These are phyloP conservation scores for Elanoides forficatus DNA, from an alignment of 2,113 vertebrate species.

Conservation along the genomic window DNA sequence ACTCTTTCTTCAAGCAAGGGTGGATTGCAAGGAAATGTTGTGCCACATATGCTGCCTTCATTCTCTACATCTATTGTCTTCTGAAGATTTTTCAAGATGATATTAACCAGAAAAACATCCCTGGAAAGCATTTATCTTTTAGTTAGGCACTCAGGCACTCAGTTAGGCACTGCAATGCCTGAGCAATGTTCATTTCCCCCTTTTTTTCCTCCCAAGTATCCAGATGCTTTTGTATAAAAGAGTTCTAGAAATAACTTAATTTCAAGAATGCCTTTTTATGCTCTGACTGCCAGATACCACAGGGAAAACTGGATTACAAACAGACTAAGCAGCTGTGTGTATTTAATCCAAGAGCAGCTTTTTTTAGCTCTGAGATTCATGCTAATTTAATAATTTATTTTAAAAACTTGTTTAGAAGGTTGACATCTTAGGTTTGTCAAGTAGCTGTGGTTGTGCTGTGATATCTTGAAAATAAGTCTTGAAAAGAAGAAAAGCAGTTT, in stretches of 20 bases:
- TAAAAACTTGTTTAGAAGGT: background rate
- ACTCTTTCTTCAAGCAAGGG: background rate
- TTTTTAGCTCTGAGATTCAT: background rate
- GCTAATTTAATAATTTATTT: background rate
- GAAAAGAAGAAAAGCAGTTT: background rate
- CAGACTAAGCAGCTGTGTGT: background rate
- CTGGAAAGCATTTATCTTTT: background rate
- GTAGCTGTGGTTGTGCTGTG: background rate
- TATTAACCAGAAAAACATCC: background rate
- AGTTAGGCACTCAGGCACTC: background rate
- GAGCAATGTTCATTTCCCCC: background rate
- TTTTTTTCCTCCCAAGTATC: background rate
- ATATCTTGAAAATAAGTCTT: background rate
- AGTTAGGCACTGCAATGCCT: background rate
- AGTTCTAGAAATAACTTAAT: background rate
- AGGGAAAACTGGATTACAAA: background rate
- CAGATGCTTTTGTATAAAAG: background rate
- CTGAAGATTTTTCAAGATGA: background rate
- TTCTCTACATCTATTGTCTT: background rate
- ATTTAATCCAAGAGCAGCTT: background rate
- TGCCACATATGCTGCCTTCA: background rate
- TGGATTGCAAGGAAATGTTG: background rate
- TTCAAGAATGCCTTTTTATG: background rate
- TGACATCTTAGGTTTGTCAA: background rate
- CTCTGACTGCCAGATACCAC: background rate